These are phyloP conservation scores for Okamejei kenojei DNA, from an alignment of 2,797 vertebrate species.

Conservation along the genomic window DNA sequence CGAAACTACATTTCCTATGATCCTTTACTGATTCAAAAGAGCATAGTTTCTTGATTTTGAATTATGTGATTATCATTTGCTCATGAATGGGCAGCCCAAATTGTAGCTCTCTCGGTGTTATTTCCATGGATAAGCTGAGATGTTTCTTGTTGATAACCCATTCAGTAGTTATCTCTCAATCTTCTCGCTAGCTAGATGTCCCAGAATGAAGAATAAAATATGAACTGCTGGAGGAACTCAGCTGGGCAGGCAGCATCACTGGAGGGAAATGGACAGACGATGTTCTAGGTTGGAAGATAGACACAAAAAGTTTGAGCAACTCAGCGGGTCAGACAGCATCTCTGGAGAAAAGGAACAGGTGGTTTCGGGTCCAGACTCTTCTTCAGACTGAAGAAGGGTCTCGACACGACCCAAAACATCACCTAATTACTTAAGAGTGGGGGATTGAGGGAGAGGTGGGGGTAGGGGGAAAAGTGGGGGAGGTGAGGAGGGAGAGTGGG, in stretches of 20 bases:
- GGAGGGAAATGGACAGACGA: neutral
- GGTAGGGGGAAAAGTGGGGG: no score
- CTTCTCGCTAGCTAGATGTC: no score
- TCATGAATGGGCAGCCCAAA: neutral
- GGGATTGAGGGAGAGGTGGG: no score
- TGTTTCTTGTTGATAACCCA: neutral
- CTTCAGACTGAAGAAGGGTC: no score
- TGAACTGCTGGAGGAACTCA: neutral
- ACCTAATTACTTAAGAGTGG: no score
- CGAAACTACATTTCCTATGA: neutral
- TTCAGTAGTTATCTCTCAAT: neutral
- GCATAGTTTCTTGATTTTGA: neutral
- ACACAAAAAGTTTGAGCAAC: no score
- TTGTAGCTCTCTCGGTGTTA: neutral
- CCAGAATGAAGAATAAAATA: neutral
- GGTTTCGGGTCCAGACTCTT: no score
- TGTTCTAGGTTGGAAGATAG: no score
- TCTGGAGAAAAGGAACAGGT: no score
- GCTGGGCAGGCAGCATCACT: neutral
- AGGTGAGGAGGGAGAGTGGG: no score
- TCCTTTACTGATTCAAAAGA: neutral
- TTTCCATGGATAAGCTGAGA: neutral
- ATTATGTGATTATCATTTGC: neutral
- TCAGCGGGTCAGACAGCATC: no score
- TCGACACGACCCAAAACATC: no score